phyloP scores from a whole-genome alignment of 2,888 invertebrate species.

The Phyllotreta striolata region DNA sequence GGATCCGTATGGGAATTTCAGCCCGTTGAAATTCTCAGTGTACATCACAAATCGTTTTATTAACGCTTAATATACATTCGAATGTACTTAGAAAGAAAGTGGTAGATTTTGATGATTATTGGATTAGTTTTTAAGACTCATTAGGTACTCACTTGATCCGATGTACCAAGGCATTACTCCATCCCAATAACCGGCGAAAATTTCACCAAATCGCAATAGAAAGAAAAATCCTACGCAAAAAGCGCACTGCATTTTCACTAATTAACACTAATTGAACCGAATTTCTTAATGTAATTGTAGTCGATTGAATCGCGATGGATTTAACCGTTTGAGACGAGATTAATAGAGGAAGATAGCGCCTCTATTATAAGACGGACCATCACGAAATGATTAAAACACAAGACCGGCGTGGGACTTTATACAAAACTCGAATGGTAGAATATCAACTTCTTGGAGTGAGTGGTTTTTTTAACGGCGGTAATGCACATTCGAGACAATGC shows the following conservation, averaged over 20 bases:
- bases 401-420: slow-evolving; percentile 27
- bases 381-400: slow-evolving; percentile 26
- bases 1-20: too few relatives aligned
- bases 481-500: slow-evolving; percentile 20
- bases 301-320: too few relatives aligned
- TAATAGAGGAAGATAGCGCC: slow-evolving; percentile 1
- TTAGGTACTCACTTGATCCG: slow-evolving; percentile 65
- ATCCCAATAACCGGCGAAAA: slow-evolving; percentile 56
- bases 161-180: slow-evolving; percentile 64
- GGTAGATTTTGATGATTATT: background rate
- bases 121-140: slow-evolving; percentile 56
- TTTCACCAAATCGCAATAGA: slow-evolving; percentile 6
- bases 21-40: too few relatives aligned
- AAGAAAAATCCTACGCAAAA: slow-evolving; percentile 9
- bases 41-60: too few relatives aligned
- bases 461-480: slow-evolving; percentile 28
- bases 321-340: background rate
- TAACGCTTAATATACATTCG: too few relatives aligned
- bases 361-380: slow-evolving; percentile 20
- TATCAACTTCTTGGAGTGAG: slow-evolving; percentile 27
- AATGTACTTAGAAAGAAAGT: too few relatives aligned
- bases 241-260: slow-evolving; percentile 6
- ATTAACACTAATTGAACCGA: background rate
- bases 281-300: background rate
- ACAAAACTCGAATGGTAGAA: slow-evolving; percentile 27